phyloP scores from a whole-genome alignment of 2,888 invertebrate genomes.

The Hydrotaea cyrtoneurina region DNA sequence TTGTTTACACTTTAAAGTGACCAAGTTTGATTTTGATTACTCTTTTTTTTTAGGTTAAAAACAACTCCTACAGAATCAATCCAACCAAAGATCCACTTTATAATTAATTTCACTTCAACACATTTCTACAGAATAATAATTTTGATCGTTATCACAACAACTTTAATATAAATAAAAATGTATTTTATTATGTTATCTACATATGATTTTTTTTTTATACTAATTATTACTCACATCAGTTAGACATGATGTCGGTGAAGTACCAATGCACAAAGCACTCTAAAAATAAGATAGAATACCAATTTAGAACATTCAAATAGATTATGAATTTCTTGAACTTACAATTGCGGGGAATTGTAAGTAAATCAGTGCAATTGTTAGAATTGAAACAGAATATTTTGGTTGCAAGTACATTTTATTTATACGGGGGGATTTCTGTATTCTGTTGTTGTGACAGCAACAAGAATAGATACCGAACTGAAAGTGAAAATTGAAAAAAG shows the following conservation, averaged over 20 bases:
- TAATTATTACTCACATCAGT: conserved; percentile 63
- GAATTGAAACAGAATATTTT: conserved; percentile 17
- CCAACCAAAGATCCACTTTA: too few species aligned
- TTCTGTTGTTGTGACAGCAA: conserved; percentile 35
- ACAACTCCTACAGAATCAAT: too few species aligned
- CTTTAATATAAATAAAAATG: too few species aligned
- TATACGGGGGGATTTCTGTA: conserved; percentile 9
- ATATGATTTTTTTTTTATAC: too few species aligned
- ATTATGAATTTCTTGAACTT: conserved; percentile 24
- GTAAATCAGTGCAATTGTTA: not conserved
- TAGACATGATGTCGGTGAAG: conserved; percentile 58
- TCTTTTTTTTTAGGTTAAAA: too few species aligned
- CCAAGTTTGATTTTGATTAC: too few species aligned
- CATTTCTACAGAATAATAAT: too few species aligned
- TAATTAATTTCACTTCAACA: too few species aligned
- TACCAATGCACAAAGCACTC: conserved; percentile 52
- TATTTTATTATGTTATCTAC: too few species aligned
- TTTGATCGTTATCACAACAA: too few species aligned
- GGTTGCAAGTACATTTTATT: conserved; percentile 46
- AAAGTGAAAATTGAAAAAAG: conserved; percentile 36
- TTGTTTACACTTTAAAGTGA: too few species aligned
- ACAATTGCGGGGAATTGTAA: conserved; percentile 37
- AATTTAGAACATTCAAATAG: not conserved
- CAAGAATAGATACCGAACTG: conserved; percentile 51
- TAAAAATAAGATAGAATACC: conserved; percentile 22